Conservation (phyloP, 2,113 vertebrate species). For the Megaceryle torquata region DNA sequence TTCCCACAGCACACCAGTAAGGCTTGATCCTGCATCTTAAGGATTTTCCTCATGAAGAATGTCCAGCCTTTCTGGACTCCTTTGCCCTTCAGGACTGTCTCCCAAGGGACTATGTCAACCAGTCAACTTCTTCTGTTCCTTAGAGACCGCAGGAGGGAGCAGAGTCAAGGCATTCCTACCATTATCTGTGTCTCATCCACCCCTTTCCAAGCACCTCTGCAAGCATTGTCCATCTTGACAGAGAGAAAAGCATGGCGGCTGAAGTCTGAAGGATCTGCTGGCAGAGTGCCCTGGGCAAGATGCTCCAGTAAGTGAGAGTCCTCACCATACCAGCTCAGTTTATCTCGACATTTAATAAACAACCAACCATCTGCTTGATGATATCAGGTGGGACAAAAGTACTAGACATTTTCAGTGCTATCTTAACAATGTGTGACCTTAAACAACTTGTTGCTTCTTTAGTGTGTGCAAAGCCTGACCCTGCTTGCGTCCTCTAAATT, state of each 20-base stretch:
- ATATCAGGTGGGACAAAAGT: not conserved
- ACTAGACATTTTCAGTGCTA: too few species aligned
- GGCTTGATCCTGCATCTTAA: too few species aligned
- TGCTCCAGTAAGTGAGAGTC: accelerated
- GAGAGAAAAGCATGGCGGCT: accelerated
- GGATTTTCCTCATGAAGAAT: not conserved
- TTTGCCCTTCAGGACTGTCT: too few species aligned
- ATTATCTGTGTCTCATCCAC: not conserved
- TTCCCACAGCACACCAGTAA: too few species aligned
- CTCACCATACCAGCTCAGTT: not conserved
- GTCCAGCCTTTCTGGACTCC: not conserved
- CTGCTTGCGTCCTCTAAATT: not conserved
- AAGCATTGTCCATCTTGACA: not conserved
- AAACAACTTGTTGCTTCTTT: not conserved
- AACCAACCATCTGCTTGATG: not conserved
- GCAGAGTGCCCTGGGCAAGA: not conserved
- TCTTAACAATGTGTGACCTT: not conserved
- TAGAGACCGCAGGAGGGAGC: not conserved
- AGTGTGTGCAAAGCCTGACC: accelerated
- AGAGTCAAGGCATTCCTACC: not conserved
- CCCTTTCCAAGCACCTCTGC: not conserved
- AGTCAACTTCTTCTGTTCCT: not conserved
- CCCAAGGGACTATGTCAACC: too few species aligned
- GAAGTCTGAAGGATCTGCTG: not conserved
- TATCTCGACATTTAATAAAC: not conserved